Percentiles rank a stretch among this genome's conserved stretches.
Evolutionary conservation across 2,797 vertebrate genomes (phyloP).

Genomic region (Bovichtus variegatus): DNA sequence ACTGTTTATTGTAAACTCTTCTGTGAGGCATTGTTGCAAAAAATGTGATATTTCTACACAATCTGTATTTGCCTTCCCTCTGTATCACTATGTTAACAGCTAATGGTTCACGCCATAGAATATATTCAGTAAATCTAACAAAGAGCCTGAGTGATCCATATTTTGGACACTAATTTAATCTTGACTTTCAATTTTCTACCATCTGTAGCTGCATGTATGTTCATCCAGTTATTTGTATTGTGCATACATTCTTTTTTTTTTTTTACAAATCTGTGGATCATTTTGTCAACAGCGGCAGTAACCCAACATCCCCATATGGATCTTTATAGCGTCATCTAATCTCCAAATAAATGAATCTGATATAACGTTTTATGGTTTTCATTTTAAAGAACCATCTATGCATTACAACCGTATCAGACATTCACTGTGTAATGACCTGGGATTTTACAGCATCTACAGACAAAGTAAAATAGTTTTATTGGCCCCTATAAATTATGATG

Average conservation of each 20-base stretch:
- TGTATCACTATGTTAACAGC: background rate
- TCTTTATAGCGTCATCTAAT: conserved; percentile 31
- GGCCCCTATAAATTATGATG: conserved; percentile 13
- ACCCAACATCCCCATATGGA: background rate
- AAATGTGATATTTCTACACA: background rate
- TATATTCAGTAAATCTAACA: background rate
- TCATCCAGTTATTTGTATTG: conserved; percentile 9
- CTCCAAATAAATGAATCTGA: conserved; percentile 31
- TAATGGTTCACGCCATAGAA: conserved; percentile 3
- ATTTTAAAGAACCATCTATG: conserved; percentile 3
- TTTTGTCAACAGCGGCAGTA: conserved; percentile 14
- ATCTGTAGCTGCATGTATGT: background rate
- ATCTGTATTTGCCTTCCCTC: background rate
- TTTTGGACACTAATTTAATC: background rate
- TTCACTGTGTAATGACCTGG: conserved; percentile 2
- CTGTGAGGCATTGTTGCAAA: no score
- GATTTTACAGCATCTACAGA: conserved; percentile 2
- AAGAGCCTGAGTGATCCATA: background rate
- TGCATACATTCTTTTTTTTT: conserved; percentile 13
- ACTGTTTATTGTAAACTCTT: no score
- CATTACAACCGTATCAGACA: background rate
- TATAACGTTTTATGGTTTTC: conserved; percentile 25
- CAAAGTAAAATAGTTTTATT: conserved; percentile 16
- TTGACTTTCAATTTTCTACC: background rate
- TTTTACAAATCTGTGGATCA: background rate